Percentiles rank a stretch among this genome's conserved stretches.
Conservation (phyloP, 2,888 invertebrate genomes). For the Volucella inanis region DNA sequence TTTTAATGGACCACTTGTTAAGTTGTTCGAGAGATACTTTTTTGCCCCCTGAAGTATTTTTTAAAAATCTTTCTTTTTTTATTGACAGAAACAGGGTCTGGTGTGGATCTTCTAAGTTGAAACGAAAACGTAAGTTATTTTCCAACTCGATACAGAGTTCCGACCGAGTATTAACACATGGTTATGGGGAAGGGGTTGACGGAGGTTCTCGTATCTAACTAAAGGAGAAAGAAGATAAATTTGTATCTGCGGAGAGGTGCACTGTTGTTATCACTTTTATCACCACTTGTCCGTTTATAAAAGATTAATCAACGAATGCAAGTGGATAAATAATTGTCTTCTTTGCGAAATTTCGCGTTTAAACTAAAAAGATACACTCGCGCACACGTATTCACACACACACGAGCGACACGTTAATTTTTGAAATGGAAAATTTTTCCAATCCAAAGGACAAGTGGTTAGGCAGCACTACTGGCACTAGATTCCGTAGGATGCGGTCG, state of each 20-base stretch:
- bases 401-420: no score
- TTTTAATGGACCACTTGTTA: slow-evolving; percentile 65
- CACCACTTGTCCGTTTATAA: slow-evolving; percentile 23
- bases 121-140: slow-evolving; percentile 62
- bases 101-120: slow-evolving; percentile 1
- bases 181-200: neutral
- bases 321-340: no score
- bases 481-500: slow-evolving; percentile 1
- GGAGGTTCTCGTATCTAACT: neutral
- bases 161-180: no score
- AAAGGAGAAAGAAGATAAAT: neutral
- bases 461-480: neutral
- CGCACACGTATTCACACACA: neutral
- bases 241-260: slow-evolving; percentile 27
- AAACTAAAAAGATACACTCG: neutral
- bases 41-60: slow-evolving; percentile 12
- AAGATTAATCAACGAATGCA: neutral
- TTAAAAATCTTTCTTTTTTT: neutral
- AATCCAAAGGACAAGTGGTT: slow-evolving; percentile 41
- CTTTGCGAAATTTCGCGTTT: neutral
- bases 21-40: slow-evolving; percentile 28
- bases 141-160: neutral
- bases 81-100: neutral
- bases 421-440: slow-evolving; percentile 32
- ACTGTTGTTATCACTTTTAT: slow-evolving; percentile 56